Base-by-base conservation (phyloP, 2,888 invertebrate genomes). In the Cepaea hortensis region DNA sequence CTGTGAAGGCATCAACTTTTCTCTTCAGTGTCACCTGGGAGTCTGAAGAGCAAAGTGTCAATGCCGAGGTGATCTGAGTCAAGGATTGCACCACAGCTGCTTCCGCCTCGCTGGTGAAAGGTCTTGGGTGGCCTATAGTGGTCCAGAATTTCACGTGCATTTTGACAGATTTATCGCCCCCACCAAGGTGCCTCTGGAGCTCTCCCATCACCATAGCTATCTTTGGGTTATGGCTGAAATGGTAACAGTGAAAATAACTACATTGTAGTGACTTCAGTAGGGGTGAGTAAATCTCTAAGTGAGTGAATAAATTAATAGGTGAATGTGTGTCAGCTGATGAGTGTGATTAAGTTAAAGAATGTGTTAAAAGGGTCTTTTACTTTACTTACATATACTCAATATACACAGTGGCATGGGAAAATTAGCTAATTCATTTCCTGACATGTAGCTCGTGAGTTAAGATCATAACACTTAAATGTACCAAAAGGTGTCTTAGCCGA, bases 71-170 rank as follows among this genome's bases (percentile, higher is more conserved):
- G 11, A 90, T 79, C 5, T 87, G 85, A 62, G 50, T 13, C 23
- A 91, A 73, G 73, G 86, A 70, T 23, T 79, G 50, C 35, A 73
- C 65, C 70, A 89, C 48, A 3, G 77, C 87, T 61, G 91, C 91
- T 70, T 91, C 90, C 13, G 46, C 62, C 68, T 90, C 79, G n/a
- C 84, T 85, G 62, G 76, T 80, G 83, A 88, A 92, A 70, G 92
- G 91, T n/a, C 48, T 65, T 13, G 93, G 92, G 87, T 93, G 92
- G 70, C 93, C 92, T 82, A 85, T 90, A 50, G 87, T 81, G 68
- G 84, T 87, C 91, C 91, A 90, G 84, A 91, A 89, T 84, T 88
- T 90, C 65, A 89, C 88, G 87, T 91, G 92, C 48, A 85, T 86
- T 86, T 90, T 90, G 84, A 89, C 88, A 62, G 90, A 88, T 48